Evolutionary conservation across 1,140 invertebrate genomes (phyloP).

Genomic region (silkworm (Bombyx mori)): ASM3026992v2 NC_085125.1:1980501-1981000

Average conservation of each 20-base stretch:
- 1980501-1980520: too few relatives aligned
- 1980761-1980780: constrained; percentile 11
- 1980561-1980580: constrained; percentile 31
- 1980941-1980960: constrained; percentile 52
- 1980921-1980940: constrained; percentile 5
- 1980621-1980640: too few relatives aligned
- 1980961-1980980: constrained; percentile 52
- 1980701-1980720: too few relatives aligned
- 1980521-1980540: constrained; percentile 25
- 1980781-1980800: constrained; percentile 26
- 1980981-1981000: constrained; percentile 37
- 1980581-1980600: constrained; percentile 13
- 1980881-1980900: constrained; percentile 38
- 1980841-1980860: constrained; percentile 38
- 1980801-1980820: constrained; percentile 45
- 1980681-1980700: too few relatives aligned
- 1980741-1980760: not conserved
- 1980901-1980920: constrained; percentile 6
- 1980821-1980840: constrained; percentile 56
- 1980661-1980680: not conserved
- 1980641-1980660: not conserved
- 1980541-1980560: constrained; percentile 37
- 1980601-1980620: constrained; percentile 17
- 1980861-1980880: constrained; percentile 48
- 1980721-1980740: not conserved